A percentile compares a stretch with the other conserved stretches of the same genome.
phyloP scores from a whole-genome alignment of 2,797 vertebrate species.

The Crenuchus spilurus region DNA sequence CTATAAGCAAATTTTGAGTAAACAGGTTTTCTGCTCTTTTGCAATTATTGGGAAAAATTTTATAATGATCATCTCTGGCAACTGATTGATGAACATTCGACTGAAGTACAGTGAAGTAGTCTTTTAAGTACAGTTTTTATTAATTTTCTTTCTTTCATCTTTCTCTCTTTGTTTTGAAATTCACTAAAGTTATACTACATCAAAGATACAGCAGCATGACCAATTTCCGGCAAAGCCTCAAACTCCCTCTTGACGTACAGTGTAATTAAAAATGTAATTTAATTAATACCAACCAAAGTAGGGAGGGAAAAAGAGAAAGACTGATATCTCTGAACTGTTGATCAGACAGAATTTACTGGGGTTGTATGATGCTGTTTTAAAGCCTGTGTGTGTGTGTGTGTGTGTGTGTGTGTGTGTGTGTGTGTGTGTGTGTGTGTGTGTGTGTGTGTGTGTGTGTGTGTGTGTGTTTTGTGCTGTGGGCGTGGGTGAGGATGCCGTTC shows the following conservation, averaged over 20 bases:
- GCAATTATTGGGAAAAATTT: not conserved
- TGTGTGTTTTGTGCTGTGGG: not conserved
- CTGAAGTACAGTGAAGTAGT: slow-evolving; percentile 25
- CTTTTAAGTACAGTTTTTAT: slow-evolving; percentile 7
- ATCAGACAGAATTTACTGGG: slow-evolving; percentile 21
- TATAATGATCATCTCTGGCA: too few species aligned
- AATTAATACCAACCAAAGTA: slow-evolving; percentile 28
- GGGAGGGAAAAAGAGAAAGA: slow-evolving; percentile 12
- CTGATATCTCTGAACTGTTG: slow-evolving; percentile 15
- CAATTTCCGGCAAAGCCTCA: slow-evolving; percentile 63
- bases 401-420: not conserved
- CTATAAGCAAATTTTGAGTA: not conserved
- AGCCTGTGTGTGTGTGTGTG: too few species aligned
- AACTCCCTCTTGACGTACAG: slow-evolving; percentile 61
- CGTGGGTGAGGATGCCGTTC: not conserved
- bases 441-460: too few species aligned
- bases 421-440: not conserved
- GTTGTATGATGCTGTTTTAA: not conserved
- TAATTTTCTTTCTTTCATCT: not conserved
- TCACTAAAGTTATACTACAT: slow-evolving; percentile 65
- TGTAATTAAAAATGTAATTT: slow-evolving; percentile 26
- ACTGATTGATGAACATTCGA: not conserved
- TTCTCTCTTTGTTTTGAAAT: slow-evolving; percentile 45
- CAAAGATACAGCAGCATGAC: slow-evolving; percentile 66
- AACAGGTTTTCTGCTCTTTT: not conserved